Conservation (phyloP, 2,113 vertebrate species). For the Alethe castanea region DNA sequence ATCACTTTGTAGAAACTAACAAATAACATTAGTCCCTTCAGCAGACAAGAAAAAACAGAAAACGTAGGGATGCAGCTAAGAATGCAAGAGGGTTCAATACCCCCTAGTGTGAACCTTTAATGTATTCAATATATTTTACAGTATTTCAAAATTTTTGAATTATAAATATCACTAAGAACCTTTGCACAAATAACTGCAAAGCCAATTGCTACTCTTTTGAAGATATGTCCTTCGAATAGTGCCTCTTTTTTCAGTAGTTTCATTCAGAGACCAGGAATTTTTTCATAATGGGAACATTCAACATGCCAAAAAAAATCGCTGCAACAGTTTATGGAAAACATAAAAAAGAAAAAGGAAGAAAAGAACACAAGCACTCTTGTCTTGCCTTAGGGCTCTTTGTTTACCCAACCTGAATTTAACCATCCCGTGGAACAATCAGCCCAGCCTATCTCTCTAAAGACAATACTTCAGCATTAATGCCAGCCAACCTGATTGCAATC, state of each 20-base stretch:
- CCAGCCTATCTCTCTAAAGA: slow-evolving; percentile 20
- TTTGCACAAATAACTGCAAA: not conserved
- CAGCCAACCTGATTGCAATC: slow-evolving; percentile 17
- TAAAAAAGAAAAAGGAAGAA: not conserved
- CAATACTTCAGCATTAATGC: not conserved
- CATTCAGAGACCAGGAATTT: not conserved
- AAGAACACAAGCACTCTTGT: not conserved
- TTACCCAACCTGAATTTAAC: slow-evolving; percentile 43
- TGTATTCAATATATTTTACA: not conserved
- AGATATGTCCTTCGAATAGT: not conserved
- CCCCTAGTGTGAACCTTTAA: not conserved
- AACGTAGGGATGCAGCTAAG: not conserved
- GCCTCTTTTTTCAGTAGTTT: not conserved
- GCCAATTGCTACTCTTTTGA: not conserved
- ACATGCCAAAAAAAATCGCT: not conserved
- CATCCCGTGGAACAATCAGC: slow-evolving; percentile 5
- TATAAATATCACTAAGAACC: not conserved
- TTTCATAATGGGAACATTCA: not conserved
- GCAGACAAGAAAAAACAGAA: not conserved
- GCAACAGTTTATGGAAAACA: not conserved
- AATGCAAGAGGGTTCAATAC: not conserved
- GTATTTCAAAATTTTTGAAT: not conserved
- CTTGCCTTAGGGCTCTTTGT: slow-evolving; percentile 27
- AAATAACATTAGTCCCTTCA: not conserved
- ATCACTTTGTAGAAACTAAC: not conserved